Evolutionary conservation across 2,888 invertebrate species (phyloP).

Genomic region (Cantharis rustica): DNA sequence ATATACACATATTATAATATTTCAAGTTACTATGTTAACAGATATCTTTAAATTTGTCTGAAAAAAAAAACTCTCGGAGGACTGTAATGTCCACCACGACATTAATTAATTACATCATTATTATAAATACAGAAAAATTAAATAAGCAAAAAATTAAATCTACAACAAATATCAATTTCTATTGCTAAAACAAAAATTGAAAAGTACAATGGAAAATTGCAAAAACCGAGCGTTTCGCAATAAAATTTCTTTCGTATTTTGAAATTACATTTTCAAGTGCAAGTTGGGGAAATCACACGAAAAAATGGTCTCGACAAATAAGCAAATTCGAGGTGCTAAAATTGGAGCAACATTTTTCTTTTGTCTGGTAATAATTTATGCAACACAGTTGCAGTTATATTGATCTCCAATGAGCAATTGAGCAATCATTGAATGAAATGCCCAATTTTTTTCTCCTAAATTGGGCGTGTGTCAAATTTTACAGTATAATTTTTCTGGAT

Average conservation of each 20-base stretch:
- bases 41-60: constrained; percentile 31
- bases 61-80: neutral
- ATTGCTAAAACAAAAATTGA: neutral
- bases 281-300: constrained; percentile 10
- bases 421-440: constrained; percentile 18
- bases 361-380: neutral
- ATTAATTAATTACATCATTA: neutral
- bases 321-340: constrained; percentile 30
- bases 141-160: neutral
- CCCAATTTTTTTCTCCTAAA: neutral
- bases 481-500: constrained; percentile 16
- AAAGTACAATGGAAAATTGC: neutral
- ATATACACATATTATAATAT: constrained; percentile 49
- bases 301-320: constrained; percentile 26
- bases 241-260: neutral
- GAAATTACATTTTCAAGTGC: neutral
- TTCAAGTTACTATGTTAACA: constrained; percentile 48
- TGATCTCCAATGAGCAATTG: constrained; percentile 32
- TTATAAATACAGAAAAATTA: neutral
- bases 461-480: constrained; percentile 5
- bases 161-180: neutral
- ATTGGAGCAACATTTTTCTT: constrained; percentile 7
- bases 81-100: neutral
- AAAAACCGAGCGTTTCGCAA: neutral
- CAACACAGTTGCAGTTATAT: constrained; percentile 21